A percentile compares a stretch with the other conserved stretches of the same genome.
Evolutionary conservation across 1,140 invertebrate species (phyloP).

Genomic region (Himalopsyche phryganea): DNA sequence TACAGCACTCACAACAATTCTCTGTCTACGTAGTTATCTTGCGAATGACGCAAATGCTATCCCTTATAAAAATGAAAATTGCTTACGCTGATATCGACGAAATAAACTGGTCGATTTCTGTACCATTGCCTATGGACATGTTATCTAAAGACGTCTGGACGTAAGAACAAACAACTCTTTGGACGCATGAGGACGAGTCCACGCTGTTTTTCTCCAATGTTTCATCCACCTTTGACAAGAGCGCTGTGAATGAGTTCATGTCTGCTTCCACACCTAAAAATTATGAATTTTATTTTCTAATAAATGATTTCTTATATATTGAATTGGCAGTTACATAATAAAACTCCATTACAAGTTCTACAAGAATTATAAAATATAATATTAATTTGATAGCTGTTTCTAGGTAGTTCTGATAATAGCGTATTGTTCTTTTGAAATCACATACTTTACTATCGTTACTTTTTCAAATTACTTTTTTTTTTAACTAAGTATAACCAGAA

Average conservation of each 20-base stretch:
- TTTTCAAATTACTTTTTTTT: too few relatives aligned
- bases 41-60: too few relatives aligned
- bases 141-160: slow-evolving; percentile 65
- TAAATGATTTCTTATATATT: not conserved
- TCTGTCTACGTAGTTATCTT: too few relatives aligned
- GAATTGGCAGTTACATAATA: too few relatives aligned
- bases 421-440: too few relatives aligned
- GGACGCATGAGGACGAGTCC: slow-evolving; percentile 74
- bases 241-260: slow-evolving; percentile 57
- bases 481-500: too few relatives aligned
- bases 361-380: not conserved
- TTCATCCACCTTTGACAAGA: slow-evolving; percentile 69
- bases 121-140: slow-evolving; percentile 57
- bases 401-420: too few relatives aligned
- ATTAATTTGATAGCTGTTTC: too few relatives aligned
- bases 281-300: not conserved
- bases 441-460: too few relatives aligned
- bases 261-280: slow-evolving; percentile 60
- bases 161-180: slow-evolving; percentile 72
- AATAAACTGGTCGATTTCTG: slow-evolving; percentile 63
- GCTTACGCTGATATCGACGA: slow-evolving; percentile 62
- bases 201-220: slow-evolving; percentile 69
- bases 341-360: not conserved
- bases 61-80: too few relatives aligned
- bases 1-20: too few relatives aligned